Percentiles rank a stretch among this genome's conserved stretches.
phyloP scores from a whole-genome alignment of 2,113 vertebrate genomes.

The Campylomormyrus tamandua region DNA sequence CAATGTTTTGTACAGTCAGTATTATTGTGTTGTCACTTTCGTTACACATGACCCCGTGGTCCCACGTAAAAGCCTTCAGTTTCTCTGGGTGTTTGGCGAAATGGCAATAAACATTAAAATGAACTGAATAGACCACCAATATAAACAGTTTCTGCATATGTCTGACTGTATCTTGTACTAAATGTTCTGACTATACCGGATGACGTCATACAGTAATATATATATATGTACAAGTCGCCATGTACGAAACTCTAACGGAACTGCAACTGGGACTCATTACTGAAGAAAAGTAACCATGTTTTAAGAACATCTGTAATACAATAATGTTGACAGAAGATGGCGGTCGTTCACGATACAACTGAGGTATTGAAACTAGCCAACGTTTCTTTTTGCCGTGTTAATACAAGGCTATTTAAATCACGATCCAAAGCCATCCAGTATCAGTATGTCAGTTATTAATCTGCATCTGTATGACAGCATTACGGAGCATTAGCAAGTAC shows the following conservation, averaged over 20 bases:
- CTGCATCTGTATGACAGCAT: neutral
- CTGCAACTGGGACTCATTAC: neutral
- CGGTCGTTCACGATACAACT: neutral
- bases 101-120: neutral
- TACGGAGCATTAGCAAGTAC: neutral
- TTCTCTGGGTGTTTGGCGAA: neutral
- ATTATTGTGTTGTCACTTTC: neutral
- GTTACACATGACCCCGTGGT: neutral
- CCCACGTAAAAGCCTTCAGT: neutral
- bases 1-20: neutral
- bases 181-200: neutral
- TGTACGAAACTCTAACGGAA: neutral
- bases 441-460: neutral
- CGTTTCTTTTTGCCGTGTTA: neutral
- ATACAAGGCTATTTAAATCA: neutral
- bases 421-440: neutral
- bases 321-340: neutral
- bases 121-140: neutral
- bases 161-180: neutral
- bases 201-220: neutral
- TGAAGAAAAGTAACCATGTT: neutral
- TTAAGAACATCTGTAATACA: neutral
- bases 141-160: neutral
- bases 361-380: neutral
- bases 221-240: neutral